Evolutionary conservation across 1,140 invertebrate genomes (phyloP).

Genomic region (Drosophila willistoni): DNA sequence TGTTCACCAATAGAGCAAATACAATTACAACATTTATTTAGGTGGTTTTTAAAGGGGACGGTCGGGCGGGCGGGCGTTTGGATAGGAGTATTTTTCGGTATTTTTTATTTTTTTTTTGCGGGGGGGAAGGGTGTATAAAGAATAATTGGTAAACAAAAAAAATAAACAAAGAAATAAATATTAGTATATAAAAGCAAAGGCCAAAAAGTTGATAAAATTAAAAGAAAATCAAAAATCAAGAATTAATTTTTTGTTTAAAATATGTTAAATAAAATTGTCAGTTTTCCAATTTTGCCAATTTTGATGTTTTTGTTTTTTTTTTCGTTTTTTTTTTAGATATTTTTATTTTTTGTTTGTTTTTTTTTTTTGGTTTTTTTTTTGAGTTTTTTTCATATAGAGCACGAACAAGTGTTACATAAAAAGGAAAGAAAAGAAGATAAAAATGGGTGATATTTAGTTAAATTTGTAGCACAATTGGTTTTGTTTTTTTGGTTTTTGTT

Average conservation of each 20-base stretch:
- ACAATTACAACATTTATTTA: slow-evolving; percentile 79
- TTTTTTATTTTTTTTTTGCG: slow-evolving; percentile 35
- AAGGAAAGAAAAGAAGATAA: slow-evolving; percentile 83
- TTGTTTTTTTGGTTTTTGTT: slow-evolving; percentile 44
- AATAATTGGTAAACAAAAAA: slow-evolving; percentile 25
- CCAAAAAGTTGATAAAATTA: slow-evolving; percentile 48
- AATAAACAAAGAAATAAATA: slow-evolving; percentile 30
- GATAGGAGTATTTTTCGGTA: slow-evolving; percentile 37
- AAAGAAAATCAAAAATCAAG: slow-evolving; percentile 35
- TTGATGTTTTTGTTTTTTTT: slow-evolving; percentile 64
- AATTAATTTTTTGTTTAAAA: slow-evolving; percentile 37
- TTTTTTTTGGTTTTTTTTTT: slow-evolving; percentile 60
- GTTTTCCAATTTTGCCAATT: slow-evolving; percentile 81
- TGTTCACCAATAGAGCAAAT: slow-evolving; percentile 76
- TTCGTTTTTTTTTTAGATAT: slow-evolving; percentile 41
- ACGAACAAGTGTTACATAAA: slow-evolving; percentile 82
- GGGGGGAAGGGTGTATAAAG: slow-evolving; percentile 51
- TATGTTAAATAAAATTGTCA: slow-evolving; percentile 67
- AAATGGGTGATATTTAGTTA: slow-evolving; percentile 82
- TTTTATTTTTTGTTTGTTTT: slow-evolving; percentile 36
- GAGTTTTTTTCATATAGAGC: slow-evolving; percentile 78
- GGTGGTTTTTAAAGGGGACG: slow-evolving; percentile 48
- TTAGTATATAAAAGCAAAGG: slow-evolving; percentile 34
- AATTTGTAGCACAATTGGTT: slow-evolving; percentile 68
- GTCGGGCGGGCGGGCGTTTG: slow-evolving; percentile 36